phyloP scores from a whole-genome alignment of 2,888 invertebrate species.

The Macrostomum cliftonense region DNA sequence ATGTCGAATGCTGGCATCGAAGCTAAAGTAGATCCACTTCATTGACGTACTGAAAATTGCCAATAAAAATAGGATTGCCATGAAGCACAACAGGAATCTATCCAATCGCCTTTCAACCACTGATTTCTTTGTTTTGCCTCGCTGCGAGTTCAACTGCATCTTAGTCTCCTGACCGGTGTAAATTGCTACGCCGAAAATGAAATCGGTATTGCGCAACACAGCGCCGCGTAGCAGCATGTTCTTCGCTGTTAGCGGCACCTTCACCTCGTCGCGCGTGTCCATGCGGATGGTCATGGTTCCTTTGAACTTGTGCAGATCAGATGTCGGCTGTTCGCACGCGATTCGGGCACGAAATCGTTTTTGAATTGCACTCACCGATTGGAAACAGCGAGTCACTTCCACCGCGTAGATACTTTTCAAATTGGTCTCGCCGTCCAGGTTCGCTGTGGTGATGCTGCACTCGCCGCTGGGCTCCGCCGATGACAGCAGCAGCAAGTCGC shows the following conservation, averaged over 20 bases:
- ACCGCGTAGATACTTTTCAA: conserved; percentile 40
- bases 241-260: conserved; percentile 45
- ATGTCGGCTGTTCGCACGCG: conserved; percentile 53
- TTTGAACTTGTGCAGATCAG: conserved; percentile 55
- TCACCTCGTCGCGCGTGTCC: too few species aligned
- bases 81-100: too few species aligned
- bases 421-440: conserved; percentile 64
- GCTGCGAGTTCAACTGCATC: conserved; percentile 58
- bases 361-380: conserved; percentile 26
- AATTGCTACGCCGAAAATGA: conserved; percentile 52
- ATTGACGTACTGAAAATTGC: too few species aligned
- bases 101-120: too few species aligned
- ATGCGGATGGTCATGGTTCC: too few species aligned
- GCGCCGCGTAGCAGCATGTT: conserved; percentile 60
- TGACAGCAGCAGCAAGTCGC: conserved; percentile 56
- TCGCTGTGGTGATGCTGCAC: conserved; percentile 64
- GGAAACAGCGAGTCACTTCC: conserved; percentile 25
- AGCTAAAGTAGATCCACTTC: too few species aligned
- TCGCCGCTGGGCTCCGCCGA: conserved; percentile 50
- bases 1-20: too few species aligned
- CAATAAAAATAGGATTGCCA: too few species aligned
- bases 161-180: conserved; percentile 67
- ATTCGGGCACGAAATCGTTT: conserved; percentile 42
- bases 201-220: conserved; percentile 58
- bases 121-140: conserved; percentile 38